These are phyloP conservation scores for Gymnothorax reevesii DNA, from an alignment of 2,797 vertebrate genomes.

Conservation along the genomic window DNA sequence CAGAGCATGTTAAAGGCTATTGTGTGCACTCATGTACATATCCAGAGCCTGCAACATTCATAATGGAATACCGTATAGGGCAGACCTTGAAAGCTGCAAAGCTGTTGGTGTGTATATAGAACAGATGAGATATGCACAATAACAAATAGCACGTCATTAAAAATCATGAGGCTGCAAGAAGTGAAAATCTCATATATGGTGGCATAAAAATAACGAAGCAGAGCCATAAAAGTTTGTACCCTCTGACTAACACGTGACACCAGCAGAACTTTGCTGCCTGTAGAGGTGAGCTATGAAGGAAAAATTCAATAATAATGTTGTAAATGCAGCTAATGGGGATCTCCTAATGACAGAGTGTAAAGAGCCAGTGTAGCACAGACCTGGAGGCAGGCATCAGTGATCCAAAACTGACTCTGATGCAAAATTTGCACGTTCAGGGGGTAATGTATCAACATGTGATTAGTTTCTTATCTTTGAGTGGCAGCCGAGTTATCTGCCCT, in stretches of 20 bases:
- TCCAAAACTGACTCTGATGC: constrained; percentile 47
- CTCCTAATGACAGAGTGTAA: constrained; percentile 43
- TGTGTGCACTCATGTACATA: background rate
- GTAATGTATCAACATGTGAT: constrained; percentile 35
- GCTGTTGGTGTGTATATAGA: background rate
- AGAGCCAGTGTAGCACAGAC: background rate
- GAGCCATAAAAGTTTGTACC: background rate
- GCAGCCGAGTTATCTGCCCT: constrained; percentile 53
- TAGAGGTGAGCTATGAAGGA: background rate
- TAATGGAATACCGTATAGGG: background rate
- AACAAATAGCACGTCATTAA: background rate
- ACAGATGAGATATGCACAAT: background rate
- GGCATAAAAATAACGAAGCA: background rate
- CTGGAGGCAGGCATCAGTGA: constrained; percentile 40
- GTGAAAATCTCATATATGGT: background rate
- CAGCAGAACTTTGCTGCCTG: background rate
- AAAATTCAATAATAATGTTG: background rate
- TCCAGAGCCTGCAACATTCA: background rate
- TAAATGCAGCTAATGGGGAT: background rate
- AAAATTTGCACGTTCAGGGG: constrained; percentile 50
- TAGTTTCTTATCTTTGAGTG: constrained; percentile 57
- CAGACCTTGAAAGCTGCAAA: background rate
- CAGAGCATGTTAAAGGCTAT: background rate
- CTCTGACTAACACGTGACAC: background rate
- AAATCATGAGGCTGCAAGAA: background rate